Percentiles rank a stretch among this genome's conserved stretches.
These are phyloP conservation scores for Coenobita brevimanus DNA, from an alignment of 1,140 invertebrate species.

Conservation along the genomic window DNA sequence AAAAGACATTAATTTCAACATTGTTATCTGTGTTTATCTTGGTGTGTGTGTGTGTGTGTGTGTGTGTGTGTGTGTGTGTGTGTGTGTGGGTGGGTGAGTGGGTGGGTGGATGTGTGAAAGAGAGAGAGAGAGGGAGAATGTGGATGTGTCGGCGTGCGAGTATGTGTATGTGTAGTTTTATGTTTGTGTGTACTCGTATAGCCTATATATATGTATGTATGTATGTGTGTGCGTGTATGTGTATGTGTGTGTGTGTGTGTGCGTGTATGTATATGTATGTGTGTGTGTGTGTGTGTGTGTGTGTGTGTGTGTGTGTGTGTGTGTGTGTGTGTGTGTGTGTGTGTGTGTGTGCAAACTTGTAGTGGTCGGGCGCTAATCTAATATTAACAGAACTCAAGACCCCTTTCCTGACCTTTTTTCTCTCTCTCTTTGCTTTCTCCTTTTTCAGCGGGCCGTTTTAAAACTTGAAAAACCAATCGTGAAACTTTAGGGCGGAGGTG, in stretches of 20 bases:
- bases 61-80: no score
- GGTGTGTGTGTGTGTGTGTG: background rate
- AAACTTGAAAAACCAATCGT: slow-evolving; percentile 28
- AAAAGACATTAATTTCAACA: slow-evolving; percentile 55
- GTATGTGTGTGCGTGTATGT: slow-evolving; percentile 5
- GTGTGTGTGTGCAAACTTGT: slow-evolving; percentile 3
- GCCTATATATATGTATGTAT: slow-evolving; percentile 40
- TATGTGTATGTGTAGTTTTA: no score
- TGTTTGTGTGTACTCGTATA: no score
- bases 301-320: background rate
- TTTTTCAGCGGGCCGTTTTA: slow-evolving; percentile 16
- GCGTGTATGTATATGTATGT: slow-evolving; percentile 16
- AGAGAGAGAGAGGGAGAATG: no score
- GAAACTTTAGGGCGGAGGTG: background rate
- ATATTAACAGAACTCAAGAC: slow-evolving; percentile 25
- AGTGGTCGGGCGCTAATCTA: slow-evolving; percentile 10
- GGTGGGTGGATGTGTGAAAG: no score
- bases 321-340: slow-evolving; percentile 31
- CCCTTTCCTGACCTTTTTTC: background rate
- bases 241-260: slow-evolving; percentile 16
- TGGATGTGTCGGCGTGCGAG: no score
- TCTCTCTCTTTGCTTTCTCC: background rate
- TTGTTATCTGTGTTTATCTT: slow-evolving; percentile 46
- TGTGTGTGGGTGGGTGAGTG: no score
- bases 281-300: slow-evolving; percentile 5